Base-by-base conservation (phyloP, 2,113 vertebrate genomes). In the Sinosuthora webbiana region DNA sequence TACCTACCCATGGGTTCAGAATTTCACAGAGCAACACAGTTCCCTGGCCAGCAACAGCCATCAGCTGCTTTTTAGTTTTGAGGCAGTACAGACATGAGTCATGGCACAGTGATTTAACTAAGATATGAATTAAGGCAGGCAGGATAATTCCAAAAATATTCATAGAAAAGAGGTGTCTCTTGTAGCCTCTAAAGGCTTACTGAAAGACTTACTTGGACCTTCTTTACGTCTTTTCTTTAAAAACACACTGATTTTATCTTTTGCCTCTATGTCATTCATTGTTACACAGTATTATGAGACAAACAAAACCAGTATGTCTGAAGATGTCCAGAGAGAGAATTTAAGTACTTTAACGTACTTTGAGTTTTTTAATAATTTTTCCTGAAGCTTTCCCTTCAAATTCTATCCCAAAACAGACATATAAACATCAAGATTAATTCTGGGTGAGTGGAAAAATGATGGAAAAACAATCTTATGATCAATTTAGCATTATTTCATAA, bases 381-480 rank as follows among this genome's bases (percentile, higher is more conserved):
- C 33, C 23, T 79, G 33, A 35, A 90, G 28, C 5, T n/a, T 75
- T 65, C 17, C 44, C 59, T 47, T 94, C 35, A 64, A 75, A 65
- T 63, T 63, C 39, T 62, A 30, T 71, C 57, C 24, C 31, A 33
- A 81, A 25, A 73, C 8, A 77, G 21, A 64, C 27, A 52, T 13
- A 56, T 3, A 53, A 93, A 83, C 23, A 77, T 33, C 28, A 41
- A 70, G 28, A 71, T 75, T 71, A 57, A 67, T 31, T 68, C 4
- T 4, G 17, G 5, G 4, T 0, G 1, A 15, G n/a, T 19, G 20
- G 6, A 24, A 35, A 50, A 57, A 57, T 15, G 24, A 88, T 24
- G 3, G 49, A 20, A 90, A 77, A 62, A 41, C 8, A 30, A 91
- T 25, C 52, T 50, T 44, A 45, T 4, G 13, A 41, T 12, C 12